A percentile compares a stretch with the other conserved stretches of the same genome.
phyloP scores from a whole-genome alignment of 2,797 vertebrate species.

The Malurus leucopterus region DNA sequence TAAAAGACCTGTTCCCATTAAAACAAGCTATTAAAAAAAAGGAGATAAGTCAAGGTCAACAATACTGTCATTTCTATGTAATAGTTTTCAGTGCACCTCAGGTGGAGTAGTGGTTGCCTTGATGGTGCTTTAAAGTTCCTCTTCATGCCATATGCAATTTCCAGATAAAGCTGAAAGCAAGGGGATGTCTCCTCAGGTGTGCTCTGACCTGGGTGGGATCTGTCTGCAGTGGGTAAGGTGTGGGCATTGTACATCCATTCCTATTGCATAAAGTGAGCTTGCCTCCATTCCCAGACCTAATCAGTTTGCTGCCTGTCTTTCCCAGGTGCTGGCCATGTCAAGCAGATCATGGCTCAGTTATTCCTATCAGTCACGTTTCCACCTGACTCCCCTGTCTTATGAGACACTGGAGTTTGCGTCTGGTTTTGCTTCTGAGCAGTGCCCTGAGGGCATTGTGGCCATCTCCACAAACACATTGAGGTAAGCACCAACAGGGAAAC shows the following conservation, averaged over 20 bases:
- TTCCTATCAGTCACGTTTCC: conserved; percentile 96
- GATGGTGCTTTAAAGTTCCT: not conserved
- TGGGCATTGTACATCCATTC: rapidly evolving
- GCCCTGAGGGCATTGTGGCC: conserved; percentile 96
- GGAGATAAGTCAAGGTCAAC: too few species aligned
- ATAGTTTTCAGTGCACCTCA: not conserved
- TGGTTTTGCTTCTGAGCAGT: conserved; percentile 96
- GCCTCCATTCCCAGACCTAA: not conserved
- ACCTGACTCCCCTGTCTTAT: conserved; percentile 92
- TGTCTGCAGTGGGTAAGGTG: not conserved
- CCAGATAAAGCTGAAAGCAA: not conserved
- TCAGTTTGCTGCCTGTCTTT: not conserved
- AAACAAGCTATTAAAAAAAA: not conserved
- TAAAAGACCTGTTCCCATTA: not conserved
- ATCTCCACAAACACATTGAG: conserved; percentile 97
- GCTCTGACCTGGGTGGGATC: not conserved
- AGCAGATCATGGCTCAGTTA: conserved; percentile 98
- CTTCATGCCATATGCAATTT: rapidly evolving
- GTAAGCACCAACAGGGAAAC: conserved; percentile 59
- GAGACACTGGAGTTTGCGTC: conserved; percentile 97
- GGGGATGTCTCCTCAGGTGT: not conserved
- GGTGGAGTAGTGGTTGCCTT: not conserved
- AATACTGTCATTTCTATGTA: too few species aligned
- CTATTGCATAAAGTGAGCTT: not conserved
- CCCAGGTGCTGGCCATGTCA: conserved; percentile 95